These are phyloP conservation scores for Prolemur simus DNA, from an alignment of 2,113 vertebrate genomes.

Conservation along the genomic window DNA sequence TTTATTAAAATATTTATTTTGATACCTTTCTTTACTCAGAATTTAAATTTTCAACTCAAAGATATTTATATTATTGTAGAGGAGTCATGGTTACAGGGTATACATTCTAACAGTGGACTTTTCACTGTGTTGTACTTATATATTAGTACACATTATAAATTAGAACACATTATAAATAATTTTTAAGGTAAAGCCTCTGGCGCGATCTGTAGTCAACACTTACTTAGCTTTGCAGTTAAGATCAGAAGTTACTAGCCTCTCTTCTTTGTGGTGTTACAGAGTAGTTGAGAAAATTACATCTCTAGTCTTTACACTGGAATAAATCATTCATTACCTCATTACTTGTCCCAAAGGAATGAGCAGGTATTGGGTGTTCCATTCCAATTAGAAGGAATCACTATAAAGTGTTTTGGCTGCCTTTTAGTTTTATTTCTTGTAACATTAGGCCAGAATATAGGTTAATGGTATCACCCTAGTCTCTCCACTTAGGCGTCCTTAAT, in stretches of 20 bases:
- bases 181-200: neutral
- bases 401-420: neutral
- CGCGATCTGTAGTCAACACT: neutral
- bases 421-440: neutral
- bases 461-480: neutral
- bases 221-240: neutral
- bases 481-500: neutral
- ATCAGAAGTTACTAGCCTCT: neutral
- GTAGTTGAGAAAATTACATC: neutral
- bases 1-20: constrained; percentile 7
- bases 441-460: neutral
- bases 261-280: neutral
- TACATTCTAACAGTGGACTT: neutral
- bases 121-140: neutral
- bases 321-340: constrained; percentile 35
- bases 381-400: neutral
- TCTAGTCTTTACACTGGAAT: neutral
- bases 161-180: neutral
- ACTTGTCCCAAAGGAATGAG: neutral
- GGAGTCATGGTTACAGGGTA: neutral
- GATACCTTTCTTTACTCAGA: neutral
- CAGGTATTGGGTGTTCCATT: neutral
- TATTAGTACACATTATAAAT: neutral
- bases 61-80: neutral
- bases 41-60: constrained; percentile 33